Evolutionary conservation across 2,797 vertebrate species (phyloP).

Genomic region (Babyrousa celebensis): DNA sequence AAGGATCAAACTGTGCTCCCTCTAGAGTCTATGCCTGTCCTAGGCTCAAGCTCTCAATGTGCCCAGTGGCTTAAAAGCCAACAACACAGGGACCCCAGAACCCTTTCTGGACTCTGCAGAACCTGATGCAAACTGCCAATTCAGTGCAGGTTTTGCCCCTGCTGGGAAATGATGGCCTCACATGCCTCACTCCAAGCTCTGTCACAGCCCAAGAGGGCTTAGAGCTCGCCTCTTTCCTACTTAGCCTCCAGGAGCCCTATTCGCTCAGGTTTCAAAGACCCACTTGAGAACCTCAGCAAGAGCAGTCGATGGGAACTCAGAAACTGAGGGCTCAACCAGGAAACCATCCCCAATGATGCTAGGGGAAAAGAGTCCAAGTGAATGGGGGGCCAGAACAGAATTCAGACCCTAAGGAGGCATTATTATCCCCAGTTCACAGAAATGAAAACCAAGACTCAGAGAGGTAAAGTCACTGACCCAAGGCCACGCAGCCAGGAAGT

Average conservation of each 20-base stretch:
- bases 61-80: background rate
- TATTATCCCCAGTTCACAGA: background rate
- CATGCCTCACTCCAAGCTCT: background rate
- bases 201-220: background rate
- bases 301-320: background rate
- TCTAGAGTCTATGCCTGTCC: background rate
- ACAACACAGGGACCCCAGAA: background rate
- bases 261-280: background rate
- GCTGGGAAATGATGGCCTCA: background rate
- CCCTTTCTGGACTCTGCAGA: background rate
- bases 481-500: background rate
- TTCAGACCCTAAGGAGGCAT: background rate
- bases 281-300: background rate
- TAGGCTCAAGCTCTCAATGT: background rate
- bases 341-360: background rate
- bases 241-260: background rate
- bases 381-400: background rate
- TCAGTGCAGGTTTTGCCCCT: accelerated
- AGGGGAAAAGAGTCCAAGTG: background rate
- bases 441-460: background rate
- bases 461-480: background rate
- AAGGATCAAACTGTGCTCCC: background rate
- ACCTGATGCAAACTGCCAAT: background rate
- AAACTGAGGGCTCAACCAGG: background rate
- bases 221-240: too few species aligned